A percentile compares a stretch with the other conserved stretches of the same genome.
Evolutionary conservation across 1,140 invertebrate species (phyloP).

Genomic region (Leucophenga varia): DNA sequence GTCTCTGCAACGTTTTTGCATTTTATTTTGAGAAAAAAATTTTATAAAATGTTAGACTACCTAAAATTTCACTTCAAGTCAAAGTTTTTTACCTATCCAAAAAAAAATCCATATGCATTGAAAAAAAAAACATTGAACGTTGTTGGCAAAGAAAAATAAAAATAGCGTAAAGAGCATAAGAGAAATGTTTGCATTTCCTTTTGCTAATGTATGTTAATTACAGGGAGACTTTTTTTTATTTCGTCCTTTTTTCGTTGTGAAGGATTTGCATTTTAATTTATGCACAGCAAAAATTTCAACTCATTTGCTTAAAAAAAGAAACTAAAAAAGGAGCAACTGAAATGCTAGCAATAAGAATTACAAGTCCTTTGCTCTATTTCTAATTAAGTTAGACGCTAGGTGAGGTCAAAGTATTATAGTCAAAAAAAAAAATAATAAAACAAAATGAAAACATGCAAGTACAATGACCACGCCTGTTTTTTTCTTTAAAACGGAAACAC

Average conservation of each 20-base stretch:
- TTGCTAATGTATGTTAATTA: constrained; percentile 55
- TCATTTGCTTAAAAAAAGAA: constrained; percentile 7
- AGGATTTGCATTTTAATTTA: constrained; percentile 56
- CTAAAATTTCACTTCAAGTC: too few relatives aligned
- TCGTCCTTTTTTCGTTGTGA: constrained; percentile 53
- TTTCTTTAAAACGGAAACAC: too few relatives aligned
- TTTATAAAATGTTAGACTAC: too few relatives aligned
- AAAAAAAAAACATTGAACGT: constrained; percentile 4
- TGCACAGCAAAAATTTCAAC: constrained; percentile 48
- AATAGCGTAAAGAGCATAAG: constrained; percentile 21
- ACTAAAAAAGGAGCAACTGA: constrained; percentile 7
- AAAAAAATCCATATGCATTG: neutral
- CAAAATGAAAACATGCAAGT: neutral
- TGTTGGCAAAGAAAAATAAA: constrained; percentile 8
- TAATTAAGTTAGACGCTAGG: constrained; percentile 29
- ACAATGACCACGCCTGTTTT: too few relatives aligned
- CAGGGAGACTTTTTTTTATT: too few relatives aligned
- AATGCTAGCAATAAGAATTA: constrained; percentile 16
- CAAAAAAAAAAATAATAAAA: constrained; percentile 15
- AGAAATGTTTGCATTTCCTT: constrained; percentile 50
- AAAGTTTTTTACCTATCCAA: too few relatives aligned
- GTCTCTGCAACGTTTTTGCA: too few relatives aligned
- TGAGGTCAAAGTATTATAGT: constrained; percentile 21
- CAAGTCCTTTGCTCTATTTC: too few relatives aligned
- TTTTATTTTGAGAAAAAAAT: too few relatives aligned